Base-by-base conservation (phyloP, 2,888 invertebrate species). In the Drosophila acutilabella region DNA sequence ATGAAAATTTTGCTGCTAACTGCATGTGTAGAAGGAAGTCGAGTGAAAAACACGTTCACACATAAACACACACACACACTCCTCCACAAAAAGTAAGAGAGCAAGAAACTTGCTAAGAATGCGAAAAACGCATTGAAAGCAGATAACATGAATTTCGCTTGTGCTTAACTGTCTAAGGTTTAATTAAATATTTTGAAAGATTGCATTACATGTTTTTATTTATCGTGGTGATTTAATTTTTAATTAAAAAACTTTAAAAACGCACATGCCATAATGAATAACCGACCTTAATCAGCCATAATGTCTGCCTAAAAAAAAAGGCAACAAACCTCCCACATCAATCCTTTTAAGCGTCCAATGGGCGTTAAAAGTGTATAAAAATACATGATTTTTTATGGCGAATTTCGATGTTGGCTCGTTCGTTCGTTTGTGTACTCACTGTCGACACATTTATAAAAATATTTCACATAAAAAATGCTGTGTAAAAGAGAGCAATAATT, bases 141-240 rank as follows among this genome's bases (percentile, higher is more conserved):
- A 57, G 48, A 38, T 47, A 48, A 23, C 52, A 57, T 18, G 56
- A 20, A 52, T 56, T 61, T 69, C 51, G 30, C 47, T 42, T 40
- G 23, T 13, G 16, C 20, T 4, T 8, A 38, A 40, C 44, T 18
- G 50, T 47, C 70, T 38, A 71, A 80, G 66, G 51, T 77, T 77
- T 69, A 83, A 83, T 77, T 80, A 80, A 83, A 80, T 80, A 72
- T 83, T 56, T 59, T 38, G 61, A 72, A 52, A 71, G 68, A 70
- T 57, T 52, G 69, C 69, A 51, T 56, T 51, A 54, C 59, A 71
- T 61, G 68, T 51, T 10, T 50, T n/a, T 47, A 18, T 8, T 58
- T 26, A 33, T 33, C 2, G 11, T 8, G 14, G 14, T 10, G 3
- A 26, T 44, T 47, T 47, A 71, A 64, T 54, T 52, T 53, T 69